Base-by-base conservation (phyloP, 1,140 invertebrate species). In the Sogatella furcifera region DNA sequence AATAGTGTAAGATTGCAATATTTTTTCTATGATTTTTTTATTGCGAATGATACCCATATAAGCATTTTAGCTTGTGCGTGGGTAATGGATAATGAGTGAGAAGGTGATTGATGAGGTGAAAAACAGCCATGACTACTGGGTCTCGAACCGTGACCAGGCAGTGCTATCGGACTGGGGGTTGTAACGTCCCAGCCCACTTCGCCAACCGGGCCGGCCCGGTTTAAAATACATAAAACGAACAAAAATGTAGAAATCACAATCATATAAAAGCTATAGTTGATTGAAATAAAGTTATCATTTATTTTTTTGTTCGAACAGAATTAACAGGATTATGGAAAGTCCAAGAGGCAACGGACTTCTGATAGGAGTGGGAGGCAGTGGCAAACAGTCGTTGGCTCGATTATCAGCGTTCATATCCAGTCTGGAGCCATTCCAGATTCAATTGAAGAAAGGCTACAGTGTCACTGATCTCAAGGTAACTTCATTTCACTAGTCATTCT, bases 311-410 rank as follows among this genome's bases (percentile, higher is more conserved):
- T 58, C 62, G 64, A 77, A 78, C 71, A 80, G 89, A 65, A 97
- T 98, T 59, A 96, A 92, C 75, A 81, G 95, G 60, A 96, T 98
- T 62, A 74, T 97, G 61, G 92, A 97, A 74, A 82, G 85, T 19
- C 92, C 93, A 0, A 77, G 92, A 65, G 94, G 94, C 21, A 95
- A 97, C 71, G 94, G 92, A 0, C 72, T 98, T 19, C 72, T 97
- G 2, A 88, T 97, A 42, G 94, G 95, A 42, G 93, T 97, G 2
- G 94, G 95, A 53, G 95, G 95, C 15, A 93, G 88, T 65, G 95
- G 95, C 59, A 97, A 97, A 71, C 93, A 97, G 73, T 94, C 90
- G 28, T 75, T 96, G 10, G 89, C 93, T 0, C 74, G 92, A 53
- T 74, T 97, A 5, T 85, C 93, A 0, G 85, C 92, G 0, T 96